Base-by-base conservation (phyloP, 2,888 invertebrate genomes). In the Acanthosepion pharaonis region DNA sequence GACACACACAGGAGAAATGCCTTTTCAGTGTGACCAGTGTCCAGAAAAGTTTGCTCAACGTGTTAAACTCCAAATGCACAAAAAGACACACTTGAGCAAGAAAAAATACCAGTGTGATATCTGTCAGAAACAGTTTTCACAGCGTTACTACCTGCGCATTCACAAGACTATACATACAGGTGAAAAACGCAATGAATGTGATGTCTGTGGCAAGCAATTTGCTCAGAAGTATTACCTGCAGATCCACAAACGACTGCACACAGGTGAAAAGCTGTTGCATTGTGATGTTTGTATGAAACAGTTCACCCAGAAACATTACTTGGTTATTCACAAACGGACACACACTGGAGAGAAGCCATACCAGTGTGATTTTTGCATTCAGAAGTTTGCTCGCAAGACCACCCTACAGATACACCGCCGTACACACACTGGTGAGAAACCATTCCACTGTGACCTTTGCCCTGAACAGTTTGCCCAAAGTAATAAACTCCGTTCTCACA, bases 71-170 rank as follows among this genome's bases (percentile, higher is more conserved):
- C 93, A 93, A 11, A 93, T 93, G 93, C 93, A 93, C 93, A 93
- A 93, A 18, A 93, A 93, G 49, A 25, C 93, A 3, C 93, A 93
- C 5, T 15, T 93, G 28, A 93, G 93, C 93, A 93, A 93, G 53
- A 93, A 93, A 28, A 93, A 93, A 5, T 93, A 93, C 51, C 51
- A 93, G 93, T 93, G 93, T n/a, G 93, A 93, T 20, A 93, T 93
- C 8, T 93, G 93, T 28, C 93, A 93, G 15, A 93, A 93, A 28
- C 93, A 93, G 53, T 93, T 93, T 93, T 51, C 93, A 15, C 93
- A 93, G 9, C 93, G 93, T 28, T 93, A 93, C 33, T 93, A 93
- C 49, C 93, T 93, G 93, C 93, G 93, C 9, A 93, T 53, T 2
- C 93, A 93, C 49, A 93, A 53, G 93, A 93, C 93, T 0, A 93